Evolutionary conservation across 2,797 vertebrate genomes (phyloP).

Genomic region (Acrocephalus scirpaceus): DNA sequence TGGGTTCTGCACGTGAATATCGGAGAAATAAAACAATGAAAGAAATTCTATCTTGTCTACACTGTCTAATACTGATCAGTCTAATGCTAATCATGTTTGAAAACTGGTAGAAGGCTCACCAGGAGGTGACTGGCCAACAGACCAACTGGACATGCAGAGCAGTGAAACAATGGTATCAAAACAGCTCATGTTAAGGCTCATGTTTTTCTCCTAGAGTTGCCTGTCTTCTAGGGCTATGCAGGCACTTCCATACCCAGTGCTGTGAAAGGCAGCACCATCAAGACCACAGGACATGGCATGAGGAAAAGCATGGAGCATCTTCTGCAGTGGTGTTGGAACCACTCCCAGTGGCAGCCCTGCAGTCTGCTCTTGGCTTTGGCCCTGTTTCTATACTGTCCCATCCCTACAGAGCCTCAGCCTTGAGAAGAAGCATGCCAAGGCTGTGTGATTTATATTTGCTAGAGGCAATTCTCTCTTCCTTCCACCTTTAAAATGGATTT

Average conservation of each 20-base stretch:
- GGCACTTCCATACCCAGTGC: background rate
- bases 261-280: background rate
- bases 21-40: background rate
- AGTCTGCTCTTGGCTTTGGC: background rate
- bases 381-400: background rate
- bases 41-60: background rate
- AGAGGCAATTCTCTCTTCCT: background rate
- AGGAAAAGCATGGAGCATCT: background rate
- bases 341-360: background rate
- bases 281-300: background rate
- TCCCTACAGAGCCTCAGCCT: background rate
- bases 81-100: background rate
- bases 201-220: background rate
- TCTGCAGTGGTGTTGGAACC: background rate
- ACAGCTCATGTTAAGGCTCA: background rate
- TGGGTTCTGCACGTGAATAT: background rate
- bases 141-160: background rate
- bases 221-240: rapidly evolving
- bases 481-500: background rate
- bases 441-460: background rate
- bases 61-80: background rate
- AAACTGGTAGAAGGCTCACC: background rate
- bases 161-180: background rate
- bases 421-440: background rate
- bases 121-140: background rate